Evolutionary conservation across 1,140 invertebrate genomes (phyloP).

Genomic region (Drosophila arizonae): DNA sequence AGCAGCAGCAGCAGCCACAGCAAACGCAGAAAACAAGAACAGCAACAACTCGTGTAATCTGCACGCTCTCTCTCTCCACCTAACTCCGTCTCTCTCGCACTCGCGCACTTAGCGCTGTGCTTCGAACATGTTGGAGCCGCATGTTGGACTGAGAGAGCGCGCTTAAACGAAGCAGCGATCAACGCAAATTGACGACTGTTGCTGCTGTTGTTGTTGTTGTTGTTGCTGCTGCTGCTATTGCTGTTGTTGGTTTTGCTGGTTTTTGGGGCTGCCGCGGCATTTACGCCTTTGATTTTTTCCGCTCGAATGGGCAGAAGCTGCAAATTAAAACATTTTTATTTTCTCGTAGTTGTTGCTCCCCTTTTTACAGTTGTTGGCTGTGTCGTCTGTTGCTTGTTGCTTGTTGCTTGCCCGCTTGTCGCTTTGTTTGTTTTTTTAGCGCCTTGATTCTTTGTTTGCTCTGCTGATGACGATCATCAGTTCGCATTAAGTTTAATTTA

Average conservation of each 20-base stretch:
- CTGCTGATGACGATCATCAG: slow-evolving; percentile 80
- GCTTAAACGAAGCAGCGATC: slow-evolving; percentile 35
- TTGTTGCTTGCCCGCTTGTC: background rate
- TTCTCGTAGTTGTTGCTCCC: slow-evolving; percentile 27
- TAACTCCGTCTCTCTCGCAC: slow-evolving; percentile 17
- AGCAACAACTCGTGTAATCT: slow-evolving; percentile 39
- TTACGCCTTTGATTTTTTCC: slow-evolving; percentile 79
- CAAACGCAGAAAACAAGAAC: background rate
- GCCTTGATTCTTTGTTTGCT: slow-evolving; percentile 76
- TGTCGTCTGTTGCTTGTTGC: slow-evolving; percentile 29
- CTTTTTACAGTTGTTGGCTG: slow-evolving; percentile 45
- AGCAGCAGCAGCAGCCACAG: slow-evolving; percentile 11
- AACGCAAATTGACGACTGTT: slow-evolving; percentile 27
- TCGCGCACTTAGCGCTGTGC: slow-evolving; percentile 22
- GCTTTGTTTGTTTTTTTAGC: slow-evolving; percentile 56
- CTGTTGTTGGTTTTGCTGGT: slow-evolving; percentile 33
- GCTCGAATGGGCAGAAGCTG: slow-evolving; percentile 75
- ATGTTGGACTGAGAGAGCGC: slow-evolving; percentile 27
- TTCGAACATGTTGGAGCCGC: slow-evolving; percentile 59
- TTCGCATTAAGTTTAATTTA: slow-evolving; percentile 82
- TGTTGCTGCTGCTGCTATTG: slow-evolving; percentile 8
- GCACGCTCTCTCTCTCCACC: slow-evolving; percentile 14
- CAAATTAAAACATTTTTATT: slow-evolving; percentile 80
- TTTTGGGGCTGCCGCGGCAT: slow-evolving; percentile 55
- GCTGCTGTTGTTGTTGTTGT: slow-evolving; percentile 21